Conservation (phyloP, 2,797 vertebrate genomes). For the Echeneis naucrates region DNA sequence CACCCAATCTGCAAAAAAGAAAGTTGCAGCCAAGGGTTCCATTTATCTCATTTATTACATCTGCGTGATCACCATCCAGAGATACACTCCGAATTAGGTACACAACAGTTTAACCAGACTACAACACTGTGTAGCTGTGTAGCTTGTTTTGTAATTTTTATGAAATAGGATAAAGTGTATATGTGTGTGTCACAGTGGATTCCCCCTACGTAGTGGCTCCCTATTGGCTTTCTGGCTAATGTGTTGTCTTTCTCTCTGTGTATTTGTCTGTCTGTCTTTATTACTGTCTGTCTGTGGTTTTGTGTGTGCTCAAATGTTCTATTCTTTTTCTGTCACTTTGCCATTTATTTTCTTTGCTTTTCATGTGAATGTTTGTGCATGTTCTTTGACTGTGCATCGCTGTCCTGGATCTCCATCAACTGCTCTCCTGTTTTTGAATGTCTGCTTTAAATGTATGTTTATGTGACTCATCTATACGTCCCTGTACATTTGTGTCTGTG, state of each 20-base stretch:
- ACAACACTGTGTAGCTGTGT: too few relatives aligned
- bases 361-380: conserved; percentile 51
- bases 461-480: conserved; percentile 52
- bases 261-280: conserved; percentile 75
- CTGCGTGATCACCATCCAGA: too few relatives aligned
- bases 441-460: conserved; percentile 73
- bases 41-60: too few relatives aligned
- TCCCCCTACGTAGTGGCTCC: conserved; percentile 75
- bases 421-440: conserved; percentile 61
- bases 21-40: too few relatives aligned
- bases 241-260: conserved; percentile 85
- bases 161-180: conserved; percentile 40
- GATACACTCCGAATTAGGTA: too few relatives aligned
- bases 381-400: conserved; percentile 48
- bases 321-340: conserved; percentile 16
- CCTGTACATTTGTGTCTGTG: conserved; percentile 60
- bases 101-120: too few relatives aligned
- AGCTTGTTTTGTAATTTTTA: conserved; percentile 22
- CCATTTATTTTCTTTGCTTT: conserved; percentile 60
- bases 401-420: conserved; percentile 24
- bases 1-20: too few relatives aligned
- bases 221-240: conserved; percentile 81
- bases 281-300: conserved; percentile 69
- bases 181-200: conserved; percentile 75
- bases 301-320: conserved; percentile 31